Evolutionary conservation across 2,113 vertebrate species (phyloP).

Genomic region (Sinocyclocheilus maitianheensis): DNA sequence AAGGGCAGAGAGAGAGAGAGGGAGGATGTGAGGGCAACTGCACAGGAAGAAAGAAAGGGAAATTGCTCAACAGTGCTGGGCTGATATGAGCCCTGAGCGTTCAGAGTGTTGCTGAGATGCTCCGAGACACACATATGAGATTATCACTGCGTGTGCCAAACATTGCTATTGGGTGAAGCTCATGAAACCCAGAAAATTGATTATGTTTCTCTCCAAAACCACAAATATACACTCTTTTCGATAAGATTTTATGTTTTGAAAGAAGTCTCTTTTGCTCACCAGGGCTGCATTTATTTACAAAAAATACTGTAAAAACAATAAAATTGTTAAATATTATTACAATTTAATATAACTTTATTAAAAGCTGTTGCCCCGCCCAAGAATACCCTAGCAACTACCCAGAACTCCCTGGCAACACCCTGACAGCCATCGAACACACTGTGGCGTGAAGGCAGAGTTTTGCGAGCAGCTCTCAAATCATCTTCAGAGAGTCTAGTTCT

Average conservation of each 20-base stretch:
- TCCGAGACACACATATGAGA: background rate
- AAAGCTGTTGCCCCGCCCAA: background rate
- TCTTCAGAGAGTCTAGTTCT: background rate
- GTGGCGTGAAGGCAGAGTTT: background rate
- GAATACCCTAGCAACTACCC: background rate
- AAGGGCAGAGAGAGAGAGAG: conserved; percentile 49
- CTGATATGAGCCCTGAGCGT: conserved; percentile 52
- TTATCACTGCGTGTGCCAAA: background rate
- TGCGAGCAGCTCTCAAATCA: background rate
- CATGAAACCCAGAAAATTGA: background rate
- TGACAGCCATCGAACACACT: background rate
- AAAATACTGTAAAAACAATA: background rate
- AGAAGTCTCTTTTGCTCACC: background rate
- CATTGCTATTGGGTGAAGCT: background rate
- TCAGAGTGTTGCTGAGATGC: background rate
- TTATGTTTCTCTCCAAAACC: background rate
- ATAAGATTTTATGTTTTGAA: background rate
- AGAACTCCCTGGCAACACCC: background rate
- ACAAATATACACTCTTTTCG: background rate
- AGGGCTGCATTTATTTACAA: background rate
- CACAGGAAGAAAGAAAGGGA: conserved; percentile 56
- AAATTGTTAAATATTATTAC: background rate
- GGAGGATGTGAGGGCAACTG: background rate
- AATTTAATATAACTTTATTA: background rate
- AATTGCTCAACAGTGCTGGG: conserved; percentile 64